Percentiles rank a stretch among this genome's conserved stretches.
These are phyloP conservation scores for Callipepla californica DNA, from an alignment of 2,113 vertebrate species.

Conservation along the genomic window DNA sequence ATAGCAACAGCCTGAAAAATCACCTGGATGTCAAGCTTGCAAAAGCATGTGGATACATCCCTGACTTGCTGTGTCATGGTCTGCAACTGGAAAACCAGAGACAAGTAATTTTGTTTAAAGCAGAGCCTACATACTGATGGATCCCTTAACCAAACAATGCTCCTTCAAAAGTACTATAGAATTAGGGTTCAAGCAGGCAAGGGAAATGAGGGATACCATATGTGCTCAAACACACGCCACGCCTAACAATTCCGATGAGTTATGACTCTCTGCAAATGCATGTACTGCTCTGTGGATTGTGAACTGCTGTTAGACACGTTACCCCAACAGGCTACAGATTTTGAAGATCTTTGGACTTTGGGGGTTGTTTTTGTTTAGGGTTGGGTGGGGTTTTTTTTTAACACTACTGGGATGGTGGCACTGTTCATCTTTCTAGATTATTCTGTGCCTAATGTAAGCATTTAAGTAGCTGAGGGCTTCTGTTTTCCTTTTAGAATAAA, in stretches of 20 bases:
- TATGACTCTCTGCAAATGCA: background rate
- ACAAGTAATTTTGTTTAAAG: background rate
- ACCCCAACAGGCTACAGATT: background rate
- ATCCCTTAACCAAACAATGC: background rate
- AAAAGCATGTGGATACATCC: background rate
- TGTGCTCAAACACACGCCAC: background rate
- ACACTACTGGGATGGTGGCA: background rate
- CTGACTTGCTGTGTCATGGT: background rate
- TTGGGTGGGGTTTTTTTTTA: background rate
- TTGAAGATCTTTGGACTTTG: background rate
- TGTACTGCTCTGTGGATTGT: background rate
- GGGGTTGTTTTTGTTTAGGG: background rate
- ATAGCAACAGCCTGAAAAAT: background rate
- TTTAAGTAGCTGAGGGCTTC: slow-evolving; percentile 33
- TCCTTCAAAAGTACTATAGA: background rate
- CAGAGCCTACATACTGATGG: background rate
- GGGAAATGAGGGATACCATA: background rate
- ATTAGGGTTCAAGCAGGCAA: background rate
- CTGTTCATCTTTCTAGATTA: slow-evolving; percentile 17
- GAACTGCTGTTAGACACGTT: background rate
- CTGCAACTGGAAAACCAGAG: background rate
- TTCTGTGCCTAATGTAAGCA: slow-evolving; percentile 29
- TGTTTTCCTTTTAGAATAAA: slow-evolving; percentile 42
- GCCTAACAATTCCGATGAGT: background rate
- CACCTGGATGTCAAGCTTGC: background rate